Evolutionary conservation across 2,888 invertebrate species (phyloP).

Genomic region (Alviniconcha strummeri): DNA sequence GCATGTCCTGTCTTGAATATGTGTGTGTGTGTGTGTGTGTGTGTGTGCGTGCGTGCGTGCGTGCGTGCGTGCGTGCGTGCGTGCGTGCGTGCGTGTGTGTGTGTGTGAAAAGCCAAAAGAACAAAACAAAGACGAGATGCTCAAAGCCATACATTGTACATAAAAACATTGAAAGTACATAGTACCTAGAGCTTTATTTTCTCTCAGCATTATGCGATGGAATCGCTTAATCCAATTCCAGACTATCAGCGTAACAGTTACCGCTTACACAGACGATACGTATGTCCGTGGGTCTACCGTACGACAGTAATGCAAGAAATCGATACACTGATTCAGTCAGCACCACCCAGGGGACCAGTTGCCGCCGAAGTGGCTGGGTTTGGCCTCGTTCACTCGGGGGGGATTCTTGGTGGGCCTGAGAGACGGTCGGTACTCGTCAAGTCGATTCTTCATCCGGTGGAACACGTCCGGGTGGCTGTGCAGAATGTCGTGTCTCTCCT

Average conservation of each 20-base stretch:
- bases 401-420: not conserved
- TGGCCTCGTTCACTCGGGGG: not conserved
- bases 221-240: too few species aligned
- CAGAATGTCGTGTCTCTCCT: slow-evolving; percentile 20
- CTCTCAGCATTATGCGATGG: too few species aligned
- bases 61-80: slow-evolving; percentile 1
- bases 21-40: not conserved
- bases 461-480: slow-evolving; percentile 19
- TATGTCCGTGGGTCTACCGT: too few species aligned
- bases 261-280: too few species aligned
- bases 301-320: too few species aligned
- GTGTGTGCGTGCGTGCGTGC: not conserved
- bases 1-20: not conserved
- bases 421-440: slow-evolving; percentile 16
- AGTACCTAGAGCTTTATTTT: too few species aligned
- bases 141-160: too few species aligned
- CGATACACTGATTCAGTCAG: not conserved
- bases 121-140: too few species aligned
- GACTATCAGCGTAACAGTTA: too few species aligned
- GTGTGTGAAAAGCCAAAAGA: too few species aligned
- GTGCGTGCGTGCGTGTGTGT: not conserved
- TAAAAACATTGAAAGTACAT: too few species aligned
- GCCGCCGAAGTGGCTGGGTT: slow-evolving; percentile 25
- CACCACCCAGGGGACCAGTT: slow-evolving; percentile 35
- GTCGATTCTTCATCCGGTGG: slow-evolving; percentile 18